These are phyloP conservation scores for Psilopsiagon aymara DNA, from an alignment of 2,113 vertebrate species.

Conservation along the genomic window DNA sequence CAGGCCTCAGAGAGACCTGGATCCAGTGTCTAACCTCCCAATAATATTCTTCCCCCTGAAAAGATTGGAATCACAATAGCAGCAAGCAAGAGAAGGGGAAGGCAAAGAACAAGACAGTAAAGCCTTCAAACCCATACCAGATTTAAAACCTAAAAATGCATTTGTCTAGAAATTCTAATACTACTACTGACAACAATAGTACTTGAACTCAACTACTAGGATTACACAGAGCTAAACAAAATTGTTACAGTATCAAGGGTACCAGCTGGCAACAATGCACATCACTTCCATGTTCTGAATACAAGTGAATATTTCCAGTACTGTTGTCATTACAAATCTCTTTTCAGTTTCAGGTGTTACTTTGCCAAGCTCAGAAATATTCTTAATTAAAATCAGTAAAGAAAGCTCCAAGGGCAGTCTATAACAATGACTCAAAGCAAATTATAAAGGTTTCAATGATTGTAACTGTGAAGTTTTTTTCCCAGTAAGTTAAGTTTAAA, in stretches of 20 bases:
- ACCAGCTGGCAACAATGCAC: neutral
- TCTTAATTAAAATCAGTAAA: constrained; percentile 41
- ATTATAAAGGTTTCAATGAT: neutral
- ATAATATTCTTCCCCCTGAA: neutral
- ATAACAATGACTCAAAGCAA: neutral
- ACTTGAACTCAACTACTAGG: neutral
- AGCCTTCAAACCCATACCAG: neutral
- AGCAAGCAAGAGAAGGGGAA: neutral
- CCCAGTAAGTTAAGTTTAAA: neutral
- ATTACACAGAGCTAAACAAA: neutral
- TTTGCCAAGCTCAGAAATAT: constrained; percentile 5
- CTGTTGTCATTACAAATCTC: neutral
- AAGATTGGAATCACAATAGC: neutral
- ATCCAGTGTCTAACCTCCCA: neutral
- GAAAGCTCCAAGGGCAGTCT: constrained; percentile 5
- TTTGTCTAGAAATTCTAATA: neutral
- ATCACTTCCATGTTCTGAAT: constrained; percentile 1
- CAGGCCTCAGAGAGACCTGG: neutral
- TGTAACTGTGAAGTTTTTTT: neutral
- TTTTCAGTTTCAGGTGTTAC: constrained; percentile 20
- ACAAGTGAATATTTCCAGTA: neutral
- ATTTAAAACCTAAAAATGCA: neutral
- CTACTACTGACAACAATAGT: neutral
- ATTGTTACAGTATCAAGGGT: neutral
- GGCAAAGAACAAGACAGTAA: neutral